Percentiles rank a stretch among this genome's conserved stretches.
Evolutionary conservation across 2,797 vertebrate species (phyloP).

Genomic region (Acanthornis magna): DNA sequence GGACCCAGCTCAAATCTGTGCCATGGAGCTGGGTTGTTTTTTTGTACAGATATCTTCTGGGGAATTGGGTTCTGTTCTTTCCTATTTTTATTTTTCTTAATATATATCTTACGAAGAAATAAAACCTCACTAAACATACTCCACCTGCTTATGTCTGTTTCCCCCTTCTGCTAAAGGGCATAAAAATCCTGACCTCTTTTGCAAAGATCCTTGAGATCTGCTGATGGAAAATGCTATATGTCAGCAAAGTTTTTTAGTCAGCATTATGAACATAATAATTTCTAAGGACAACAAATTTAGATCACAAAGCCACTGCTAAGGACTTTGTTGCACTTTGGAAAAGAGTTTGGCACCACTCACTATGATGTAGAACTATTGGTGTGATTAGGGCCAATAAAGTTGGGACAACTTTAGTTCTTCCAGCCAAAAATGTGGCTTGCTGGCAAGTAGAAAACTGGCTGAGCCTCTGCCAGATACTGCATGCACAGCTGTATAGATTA

Average conservation of each 20-base stretch:
- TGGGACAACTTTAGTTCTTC: neutral
- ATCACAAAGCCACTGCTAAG: neutral
- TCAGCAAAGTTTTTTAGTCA: neutral
- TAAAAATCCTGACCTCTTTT: neutral
- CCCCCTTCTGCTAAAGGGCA: neutral
- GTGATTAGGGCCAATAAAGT: neutral
- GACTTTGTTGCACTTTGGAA: neutral
- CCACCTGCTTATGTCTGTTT: neutral
- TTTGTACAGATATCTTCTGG: neutral
- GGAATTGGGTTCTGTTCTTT: neutral
- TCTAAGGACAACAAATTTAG: neutral
- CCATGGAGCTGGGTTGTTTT: neutral
- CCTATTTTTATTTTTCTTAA: neutral
- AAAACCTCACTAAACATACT: neutral
- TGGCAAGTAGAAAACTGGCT: neutral
- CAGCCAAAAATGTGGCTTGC: conserved; percentile 1
- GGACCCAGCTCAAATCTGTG: neutral
- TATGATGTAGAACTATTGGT: neutral
- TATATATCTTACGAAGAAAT: neutral
- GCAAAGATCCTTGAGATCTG: neutral
- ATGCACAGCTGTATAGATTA: conserved; percentile 20
- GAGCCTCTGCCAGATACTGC: neutral
- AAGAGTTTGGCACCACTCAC: neutral
- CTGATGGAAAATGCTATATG: neutral
- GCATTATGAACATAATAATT: neutral